Evolutionary conservation across 2,113 vertebrate genomes (phyloP).

Genomic region (Paramisgurnus dabryanus): DNA sequence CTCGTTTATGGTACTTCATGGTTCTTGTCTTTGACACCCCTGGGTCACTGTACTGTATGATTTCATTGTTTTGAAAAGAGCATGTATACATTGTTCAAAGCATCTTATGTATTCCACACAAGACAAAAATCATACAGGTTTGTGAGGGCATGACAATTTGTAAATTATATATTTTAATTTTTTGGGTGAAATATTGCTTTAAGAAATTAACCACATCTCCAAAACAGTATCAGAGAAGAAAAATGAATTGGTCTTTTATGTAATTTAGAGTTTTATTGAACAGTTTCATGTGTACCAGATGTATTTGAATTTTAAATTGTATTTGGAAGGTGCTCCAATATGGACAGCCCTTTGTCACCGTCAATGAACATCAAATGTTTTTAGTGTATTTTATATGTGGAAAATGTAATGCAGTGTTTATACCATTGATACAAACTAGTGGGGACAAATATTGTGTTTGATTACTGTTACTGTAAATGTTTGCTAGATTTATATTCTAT

Average conservation of each 20-base stretch:
- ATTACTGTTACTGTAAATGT: constrained; percentile 76
- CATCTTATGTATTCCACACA: too few relatives aligned
- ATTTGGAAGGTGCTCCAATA: constrained; percentile 38
- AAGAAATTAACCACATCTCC: neutral
- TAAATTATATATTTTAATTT: too few relatives aligned
- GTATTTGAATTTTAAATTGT: constrained; percentile 56
- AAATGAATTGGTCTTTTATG: neutral
- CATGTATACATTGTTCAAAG: too few relatives aligned
- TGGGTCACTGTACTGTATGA: too few relatives aligned
- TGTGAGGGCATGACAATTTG: too few relatives aligned
- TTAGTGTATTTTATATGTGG: constrained; percentile 65
- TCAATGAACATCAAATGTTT: constrained; percentile 53
- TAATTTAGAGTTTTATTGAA: constrained; percentile 49
- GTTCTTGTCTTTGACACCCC: too few relatives aligned
- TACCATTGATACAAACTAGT: constrained; percentile 64
- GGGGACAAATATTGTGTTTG: constrained; percentile 61
- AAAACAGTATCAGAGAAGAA: neutral
- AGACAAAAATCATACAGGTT: too few relatives aligned
- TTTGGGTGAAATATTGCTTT: neutral
- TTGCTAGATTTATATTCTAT: constrained; percentile 80
- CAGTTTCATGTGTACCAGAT: constrained; percentile 58
- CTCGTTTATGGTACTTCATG: too few relatives aligned
- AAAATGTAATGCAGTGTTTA: constrained; percentile 62
- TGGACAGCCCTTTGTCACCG: constrained; percentile 38
- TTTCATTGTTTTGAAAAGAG: too few relatives aligned